A percentile compares a stretch with the other conserved stretches of the same genome.
These are phyloP conservation scores for Ptychoptera contaminata DNA, from an alignment of 2,888 invertebrate genomes.

Conservation along the genomic window DNA sequence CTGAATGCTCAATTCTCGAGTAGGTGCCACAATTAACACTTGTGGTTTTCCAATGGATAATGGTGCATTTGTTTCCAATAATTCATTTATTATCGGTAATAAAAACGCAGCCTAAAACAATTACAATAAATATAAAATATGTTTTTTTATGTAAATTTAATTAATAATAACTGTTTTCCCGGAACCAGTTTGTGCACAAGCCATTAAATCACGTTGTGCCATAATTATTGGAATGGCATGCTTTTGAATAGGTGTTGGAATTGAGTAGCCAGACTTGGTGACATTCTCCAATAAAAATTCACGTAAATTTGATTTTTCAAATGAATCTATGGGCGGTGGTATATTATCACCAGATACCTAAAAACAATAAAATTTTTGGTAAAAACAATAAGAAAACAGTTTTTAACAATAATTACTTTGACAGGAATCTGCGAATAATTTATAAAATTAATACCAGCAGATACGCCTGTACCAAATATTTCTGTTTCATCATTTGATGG, in stretches of 20 bases:
- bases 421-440: conserved; percentile 82
- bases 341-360: conserved; percentile 57
- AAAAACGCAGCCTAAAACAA: conserved; percentile 60
- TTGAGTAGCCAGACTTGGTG: conserved; percentile 56
- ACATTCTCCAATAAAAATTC: conserved; percentile 59
- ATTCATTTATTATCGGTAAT: conserved; percentile 66
- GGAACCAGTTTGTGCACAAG: conserved; percentile 95
- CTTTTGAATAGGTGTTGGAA: conserved; percentile 91
- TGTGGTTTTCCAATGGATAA: conserved; percentile 50
- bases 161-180: conserved; percentile 59
- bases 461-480: conserved; percentile 51
- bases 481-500: conserved; percentile 51
- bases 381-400: background rate
- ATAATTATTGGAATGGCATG: conserved; percentile 73
- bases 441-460: conserved; percentile 80
- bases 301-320: conserved; percentile 55
- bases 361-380: conserved; percentile 7
- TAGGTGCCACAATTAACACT: conserved; percentile 77
- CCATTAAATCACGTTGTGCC: conserved; percentile 79
- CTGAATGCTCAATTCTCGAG: conserved; percentile 79
- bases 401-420: conserved; percentile 44
- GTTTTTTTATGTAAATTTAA: no score
- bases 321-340: conserved; percentile 45
- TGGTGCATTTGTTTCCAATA: conserved; percentile 42
- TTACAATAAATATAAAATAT: no score